Evolutionary conservation across 2,888 invertebrate genomes (phyloP).

Genomic region (Drosophila buzzatii): DNA sequence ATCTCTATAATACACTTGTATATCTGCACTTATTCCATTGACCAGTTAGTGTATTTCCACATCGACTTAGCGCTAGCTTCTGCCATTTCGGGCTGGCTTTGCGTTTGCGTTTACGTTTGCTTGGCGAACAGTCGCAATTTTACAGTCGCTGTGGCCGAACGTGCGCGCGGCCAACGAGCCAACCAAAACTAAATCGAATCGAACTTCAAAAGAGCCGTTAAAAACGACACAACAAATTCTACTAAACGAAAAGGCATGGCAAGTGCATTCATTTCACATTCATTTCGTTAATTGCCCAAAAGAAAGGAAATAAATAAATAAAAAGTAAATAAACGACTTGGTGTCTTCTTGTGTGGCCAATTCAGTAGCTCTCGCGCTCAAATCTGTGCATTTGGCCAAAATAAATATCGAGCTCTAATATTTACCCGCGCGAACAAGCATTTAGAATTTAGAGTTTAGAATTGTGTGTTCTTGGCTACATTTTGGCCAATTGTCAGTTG

Average conservation of each 20-base stretch:
- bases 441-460: conserved; percentile 32
- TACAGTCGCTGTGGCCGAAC: conserved; percentile 68
- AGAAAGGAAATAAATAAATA: not conserved
- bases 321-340: conserved; percentile 2
- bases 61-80: conserved; percentile 7
- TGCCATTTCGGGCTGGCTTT: conserved; percentile 48
- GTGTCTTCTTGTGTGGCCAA: conserved; percentile 31
- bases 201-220: conserved; percentile 56
- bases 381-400: conserved; percentile 51
- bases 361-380: conserved; percentile 47
- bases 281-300: conserved; percentile 36
- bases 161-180: conserved; percentile 64
- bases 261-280: conserved; percentile 60
- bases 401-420: conserved; percentile 72
- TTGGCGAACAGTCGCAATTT: conserved; percentile 72
- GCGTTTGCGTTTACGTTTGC: conserved; percentile 47
- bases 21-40: not conserved
- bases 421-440: conserved; percentile 46
- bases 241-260: conserved; percentile 39
- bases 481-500: conserved; percentile 28
- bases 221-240: conserved; percentile 44
- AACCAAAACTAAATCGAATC: conserved; percentile 22
- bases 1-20: too few species aligned
- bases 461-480: conserved; percentile 20
- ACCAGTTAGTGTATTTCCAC: conserved; percentile 38